Conservation (phyloP, 2,797 vertebrate genomes). For the Sylvia borin region DNA sequence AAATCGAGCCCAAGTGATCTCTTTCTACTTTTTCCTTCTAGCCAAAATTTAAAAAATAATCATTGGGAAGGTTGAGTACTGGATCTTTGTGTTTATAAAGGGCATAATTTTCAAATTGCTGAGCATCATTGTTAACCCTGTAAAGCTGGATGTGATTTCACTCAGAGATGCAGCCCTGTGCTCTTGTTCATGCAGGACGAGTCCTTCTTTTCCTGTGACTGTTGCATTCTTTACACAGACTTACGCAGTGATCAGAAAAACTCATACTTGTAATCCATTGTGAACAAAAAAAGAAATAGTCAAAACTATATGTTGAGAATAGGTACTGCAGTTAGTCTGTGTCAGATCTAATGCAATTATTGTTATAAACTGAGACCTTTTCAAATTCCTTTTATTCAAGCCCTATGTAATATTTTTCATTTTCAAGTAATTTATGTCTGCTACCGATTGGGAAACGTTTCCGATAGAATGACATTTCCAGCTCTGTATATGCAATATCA, state of each 20-base stretch:
- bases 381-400: neutral
- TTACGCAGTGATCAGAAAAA: neutral
- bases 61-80: neutral
- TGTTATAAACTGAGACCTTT: neutral
- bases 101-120: neutral
- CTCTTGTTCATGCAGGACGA: neutral
- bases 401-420: neutral
- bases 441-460: neutral
- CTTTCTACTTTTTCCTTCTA: neutral
- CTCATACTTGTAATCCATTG: neutral
- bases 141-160: neutral
- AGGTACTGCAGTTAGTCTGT: neutral
- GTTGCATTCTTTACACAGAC: neutral
- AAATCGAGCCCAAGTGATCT: neutral
- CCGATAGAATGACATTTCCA: neutral
- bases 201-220: neutral
- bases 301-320: neutral
- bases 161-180: neutral
- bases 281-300: neutral
- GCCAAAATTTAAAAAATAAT: neutral
- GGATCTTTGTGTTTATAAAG: neutral
- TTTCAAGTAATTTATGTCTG: neutral
- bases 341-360: neutral
- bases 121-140: neutral
- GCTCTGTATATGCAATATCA: neutral